Evolutionary conservation across 2,113 vertebrate species (phyloP), one percentile per base, ranked within the genome.

Genomic region (Tricholaema leucomelas): DNA sequence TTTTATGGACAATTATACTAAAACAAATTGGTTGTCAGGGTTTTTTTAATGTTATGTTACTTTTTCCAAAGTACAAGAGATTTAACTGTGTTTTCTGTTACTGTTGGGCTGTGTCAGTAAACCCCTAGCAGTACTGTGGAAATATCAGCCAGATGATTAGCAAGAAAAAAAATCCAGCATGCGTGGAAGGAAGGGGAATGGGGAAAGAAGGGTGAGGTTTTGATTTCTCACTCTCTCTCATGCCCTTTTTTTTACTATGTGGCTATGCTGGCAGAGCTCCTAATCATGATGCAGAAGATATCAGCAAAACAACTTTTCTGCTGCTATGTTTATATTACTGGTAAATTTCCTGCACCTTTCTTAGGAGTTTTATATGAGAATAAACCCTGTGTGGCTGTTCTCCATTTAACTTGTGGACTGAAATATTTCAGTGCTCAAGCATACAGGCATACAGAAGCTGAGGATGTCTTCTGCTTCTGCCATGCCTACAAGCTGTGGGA

Each of bases 1-100:
- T 90, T 95, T 93, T 59, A 86, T 81, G 50, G 35, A 33, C 70
- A 63, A 91, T 78, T 85, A 84, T 33, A 83, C 46, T 60, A 74
- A 94, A 91, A 86, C 69, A 61, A 81, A 78, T 73, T 50, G 12
- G 10, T 79, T 79, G 38, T 58, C 48, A 31, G 24, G 16, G 20
- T 54, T 33, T 31, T 30, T 65, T 19, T 19, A 50, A 27, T 46
- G 28, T 81, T 55, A 6, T 9, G 33, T 44, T 69, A 17, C 27
- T 35, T 46, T 14, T 14, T 17, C 2, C 20, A 15, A 67, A 85
- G 59, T 31, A 50, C 12, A 23, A 25, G 31, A 86, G 33, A 86
- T 81, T 86, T 91, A 90, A 61, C 31, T 27, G 15, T 58, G 8
- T 81, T 90, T 95, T 81, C 40, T 70, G 27, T 76, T 91, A 38